These are phyloP conservation scores for Tetranychus piercei DNA, from an alignment of 2,888 invertebrate species.

Conservation along the genomic window DNA sequence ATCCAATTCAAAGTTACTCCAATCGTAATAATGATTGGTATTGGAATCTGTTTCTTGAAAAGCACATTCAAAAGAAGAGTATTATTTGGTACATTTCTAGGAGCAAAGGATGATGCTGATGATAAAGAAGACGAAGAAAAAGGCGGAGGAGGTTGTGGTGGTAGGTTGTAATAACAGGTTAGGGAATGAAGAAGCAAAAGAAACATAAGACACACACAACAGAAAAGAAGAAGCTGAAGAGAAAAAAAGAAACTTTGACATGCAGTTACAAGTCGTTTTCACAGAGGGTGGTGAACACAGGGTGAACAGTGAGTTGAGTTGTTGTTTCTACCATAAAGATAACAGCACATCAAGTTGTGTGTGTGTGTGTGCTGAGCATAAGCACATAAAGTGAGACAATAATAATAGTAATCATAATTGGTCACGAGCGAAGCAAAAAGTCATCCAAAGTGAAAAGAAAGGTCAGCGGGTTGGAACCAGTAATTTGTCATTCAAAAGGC, in stretches of 20 bases:
- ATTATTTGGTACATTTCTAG: too few species aligned
- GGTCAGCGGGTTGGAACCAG: conserved; percentile 1
- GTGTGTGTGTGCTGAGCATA: too few species aligned
- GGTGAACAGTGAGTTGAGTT: background rate
- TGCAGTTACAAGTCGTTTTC: background rate
- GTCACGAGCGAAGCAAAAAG: background rate
- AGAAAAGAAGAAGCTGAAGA: background rate
- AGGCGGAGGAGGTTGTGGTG: background rate
- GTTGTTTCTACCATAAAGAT: background rate
- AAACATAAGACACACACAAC: background rate
- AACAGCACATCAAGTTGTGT: background rate
- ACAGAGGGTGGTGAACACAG: background rate
- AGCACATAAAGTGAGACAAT: background rate
- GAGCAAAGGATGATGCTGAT: background rate
- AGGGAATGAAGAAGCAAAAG: background rate
- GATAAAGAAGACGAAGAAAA: background rate
- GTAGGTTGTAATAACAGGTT: background rate
- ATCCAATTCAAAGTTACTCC: too few species aligned
- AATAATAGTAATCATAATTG: background rate
- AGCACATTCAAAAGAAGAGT: too few species aligned
- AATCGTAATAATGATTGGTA: too few species aligned
- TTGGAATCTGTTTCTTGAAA: too few species aligned
- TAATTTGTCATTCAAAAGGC: background rate
- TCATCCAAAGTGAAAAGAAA: background rate
- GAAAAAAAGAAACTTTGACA: background rate